Evolutionary conservation across 2,797 vertebrate species (phyloP).

Genomic region (Psittacula echo): DNA sequence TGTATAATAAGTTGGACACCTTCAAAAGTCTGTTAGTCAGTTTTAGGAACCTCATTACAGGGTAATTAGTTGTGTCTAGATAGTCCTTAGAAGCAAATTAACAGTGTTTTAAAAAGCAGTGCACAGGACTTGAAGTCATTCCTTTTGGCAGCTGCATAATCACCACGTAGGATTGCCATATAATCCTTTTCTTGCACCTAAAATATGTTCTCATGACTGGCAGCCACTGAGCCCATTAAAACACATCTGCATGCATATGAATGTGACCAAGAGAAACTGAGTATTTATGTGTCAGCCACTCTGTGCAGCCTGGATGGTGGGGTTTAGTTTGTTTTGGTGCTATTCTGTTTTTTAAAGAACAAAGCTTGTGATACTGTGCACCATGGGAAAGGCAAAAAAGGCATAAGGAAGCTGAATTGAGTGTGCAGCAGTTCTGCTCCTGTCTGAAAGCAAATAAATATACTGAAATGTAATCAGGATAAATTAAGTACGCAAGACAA

Average conservation of each 20-base stretch:
- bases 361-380: neutral
- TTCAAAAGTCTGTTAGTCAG: neutral
- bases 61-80: neutral
- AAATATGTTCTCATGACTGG: neutral
- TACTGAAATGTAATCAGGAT: neutral
- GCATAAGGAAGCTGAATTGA: neutral
- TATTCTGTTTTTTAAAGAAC: neutral
- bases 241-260: neutral
- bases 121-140: neutral
- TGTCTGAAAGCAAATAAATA: conserved; percentile 24
- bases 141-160: neutral
- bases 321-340: neutral
- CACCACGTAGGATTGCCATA: neutral
- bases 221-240: neutral
- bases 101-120: neutral
- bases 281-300: neutral
- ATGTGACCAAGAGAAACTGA: neutral
- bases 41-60: neutral
- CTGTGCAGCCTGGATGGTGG: neutral
- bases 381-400: neutral
- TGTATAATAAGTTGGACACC: neutral
- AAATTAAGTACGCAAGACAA: neutral
- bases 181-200: neutral
- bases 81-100: neutral
- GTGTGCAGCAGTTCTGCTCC: neutral